These are phyloP conservation scores for Aleiodes alternator DNA, from an alignment of 2,888 invertebrate genomes.

Conservation along the genomic window DNA sequence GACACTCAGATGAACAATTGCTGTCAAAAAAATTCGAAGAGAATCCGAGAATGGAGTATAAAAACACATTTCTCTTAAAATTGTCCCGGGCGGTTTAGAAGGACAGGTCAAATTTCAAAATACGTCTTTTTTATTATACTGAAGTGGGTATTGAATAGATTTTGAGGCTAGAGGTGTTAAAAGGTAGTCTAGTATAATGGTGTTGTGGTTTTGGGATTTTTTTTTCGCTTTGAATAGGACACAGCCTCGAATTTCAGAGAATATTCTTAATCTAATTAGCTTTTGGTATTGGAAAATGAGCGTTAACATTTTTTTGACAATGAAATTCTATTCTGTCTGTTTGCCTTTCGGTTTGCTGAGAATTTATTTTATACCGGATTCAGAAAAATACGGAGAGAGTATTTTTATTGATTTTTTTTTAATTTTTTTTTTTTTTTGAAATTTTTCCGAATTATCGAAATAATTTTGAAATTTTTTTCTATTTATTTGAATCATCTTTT, in stretches of 20 bases:
- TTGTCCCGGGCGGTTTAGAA: neutral
- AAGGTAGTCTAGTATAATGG: conserved; percentile 14
- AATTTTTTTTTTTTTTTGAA: too few species aligned
- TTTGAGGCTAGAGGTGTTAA: conserved; percentile 18
- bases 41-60: conserved; percentile 4
- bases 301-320: neutral
- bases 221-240: conserved; percentile 35
- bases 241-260: conserved; percentile 68
- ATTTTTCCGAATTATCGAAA: too few species aligned
- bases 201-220: conserved; percentile 9
- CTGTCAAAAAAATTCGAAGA: conserved; percentile 6
- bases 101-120: conserved; percentile 38
- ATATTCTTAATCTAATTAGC: conserved; percentile 68
- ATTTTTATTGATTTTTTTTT: too few species aligned
- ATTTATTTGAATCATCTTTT: too few species aligned
- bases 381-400: too few species aligned
- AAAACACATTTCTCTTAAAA: conserved; percentile 19
- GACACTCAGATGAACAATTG: conserved; percentile 9
- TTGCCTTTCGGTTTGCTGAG: neutral
- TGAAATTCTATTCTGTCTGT: neutral
- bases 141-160: conserved; percentile 34
- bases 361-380: neutral
- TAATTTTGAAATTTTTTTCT: too few species aligned
- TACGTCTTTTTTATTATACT: conserved; percentile 11
- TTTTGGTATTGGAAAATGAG: conserved; percentile 59